These are phyloP conservation scores for Pteromalus puparum DNA, from an alignment of 1,140 invertebrate genomes.

Conservation along the genomic window DNA sequence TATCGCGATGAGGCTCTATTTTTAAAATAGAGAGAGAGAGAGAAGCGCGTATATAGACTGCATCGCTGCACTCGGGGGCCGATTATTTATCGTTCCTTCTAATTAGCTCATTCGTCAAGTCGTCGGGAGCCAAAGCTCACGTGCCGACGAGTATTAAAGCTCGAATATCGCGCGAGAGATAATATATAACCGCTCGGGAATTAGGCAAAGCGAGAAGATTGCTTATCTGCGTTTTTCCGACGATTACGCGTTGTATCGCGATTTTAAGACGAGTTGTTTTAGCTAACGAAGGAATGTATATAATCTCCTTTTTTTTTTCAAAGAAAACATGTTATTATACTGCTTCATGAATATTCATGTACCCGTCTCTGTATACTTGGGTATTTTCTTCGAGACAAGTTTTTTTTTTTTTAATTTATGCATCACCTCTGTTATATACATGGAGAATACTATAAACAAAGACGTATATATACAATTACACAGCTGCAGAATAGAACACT, in stretches of 20 bases:
- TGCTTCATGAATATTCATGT: no score
- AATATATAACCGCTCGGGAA: background rate
- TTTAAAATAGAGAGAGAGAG: background rate
- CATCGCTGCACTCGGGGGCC: no score
- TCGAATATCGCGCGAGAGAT: background rate
- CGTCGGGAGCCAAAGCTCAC: background rate
- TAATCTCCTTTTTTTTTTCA: no score
- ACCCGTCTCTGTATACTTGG: no score
- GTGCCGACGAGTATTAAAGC: constrained; percentile 14
- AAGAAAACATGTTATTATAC: no score
- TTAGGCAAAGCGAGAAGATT: background rate
- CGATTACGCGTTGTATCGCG: background rate
- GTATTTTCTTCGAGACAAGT: no score
- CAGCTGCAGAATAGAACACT: background rate
- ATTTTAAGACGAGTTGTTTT: no score
- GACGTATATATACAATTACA: background rate
- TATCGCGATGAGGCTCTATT: background rate
- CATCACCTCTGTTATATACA: background rate
- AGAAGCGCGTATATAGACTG: no score
- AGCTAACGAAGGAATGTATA: no score
- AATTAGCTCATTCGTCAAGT: constrained; percentile 36
- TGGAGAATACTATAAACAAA: background rate
- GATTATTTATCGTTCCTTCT: background rate
- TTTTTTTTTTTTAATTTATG: no score
- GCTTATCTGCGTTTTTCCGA: background rate